Evolutionary conservation across 2,113 vertebrate genomes (phyloP), one percentile per base, ranked within the genome.

Genomic region (Chionomys nivalis): DNA sequence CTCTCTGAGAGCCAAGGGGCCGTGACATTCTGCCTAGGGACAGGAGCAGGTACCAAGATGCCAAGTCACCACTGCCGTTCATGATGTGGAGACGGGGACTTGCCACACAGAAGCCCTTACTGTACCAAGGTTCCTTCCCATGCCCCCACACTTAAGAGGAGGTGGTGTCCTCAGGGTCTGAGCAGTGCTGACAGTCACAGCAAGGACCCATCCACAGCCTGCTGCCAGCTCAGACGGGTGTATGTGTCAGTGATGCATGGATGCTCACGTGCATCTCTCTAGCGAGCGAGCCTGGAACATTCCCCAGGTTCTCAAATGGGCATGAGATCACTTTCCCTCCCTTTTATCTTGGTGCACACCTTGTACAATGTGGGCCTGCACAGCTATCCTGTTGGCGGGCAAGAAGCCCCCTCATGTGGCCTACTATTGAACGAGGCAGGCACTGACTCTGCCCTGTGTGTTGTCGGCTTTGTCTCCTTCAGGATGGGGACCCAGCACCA

Each of bases 21-120:
- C 2, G 36, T 63, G 5, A 19, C 9, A 44, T 1, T 79, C 70
- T 76, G 0, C 0, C 82, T 42, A 66, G 93, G 93, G 44, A 14
- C 72, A 79, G 96, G 77, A 93, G 94, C 94, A 93, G 97, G 89
- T 77, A 89, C 24, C 7, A 44, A 55, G 94, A 78, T n/a, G 47
- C 65, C n/a, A 26, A 26, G 85, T 63, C 24, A 26, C 0, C 19
- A 66, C 0, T 17, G 16, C 4, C 0, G 7, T 1, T 13, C 7
- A 0, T 26, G n/a, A 8, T 1, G 5, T 42, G 1, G 26, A 28
- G 1, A 26, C 6, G 0, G 4, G 44, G 39, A n/a, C 4, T 26
- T 1, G 14, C 1, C 4, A 24, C 9, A 52, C 24, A 3, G 9
- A 47, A 3, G 81, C 42, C 77, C 3, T 3, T 0, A 28, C 3